Conservation (phyloP, 92 coral and sea anemone species). For the Epizoanthus stellaris region DNA sequence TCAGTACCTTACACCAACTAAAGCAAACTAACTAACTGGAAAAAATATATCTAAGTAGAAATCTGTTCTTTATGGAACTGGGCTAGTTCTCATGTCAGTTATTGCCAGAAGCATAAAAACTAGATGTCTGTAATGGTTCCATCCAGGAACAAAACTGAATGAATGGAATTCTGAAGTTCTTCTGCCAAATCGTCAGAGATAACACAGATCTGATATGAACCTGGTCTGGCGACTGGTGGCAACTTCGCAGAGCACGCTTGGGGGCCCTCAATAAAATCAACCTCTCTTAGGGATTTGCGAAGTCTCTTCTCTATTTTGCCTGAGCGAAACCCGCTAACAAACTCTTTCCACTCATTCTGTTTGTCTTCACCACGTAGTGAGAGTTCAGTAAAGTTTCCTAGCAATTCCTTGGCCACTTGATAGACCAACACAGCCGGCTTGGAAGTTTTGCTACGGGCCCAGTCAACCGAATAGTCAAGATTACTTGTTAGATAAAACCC, state of each 20-base stretch:
- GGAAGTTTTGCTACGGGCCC: constrained; percentile 62
- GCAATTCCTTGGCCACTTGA: constrained; percentile 14
- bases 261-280: constrained; percentile 69
- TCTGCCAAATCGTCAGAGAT: constrained; percentile 65
- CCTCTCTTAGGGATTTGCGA: constrained; percentile 45
- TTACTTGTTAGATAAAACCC: constrained; percentile 62
- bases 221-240: constrained; percentile 32
- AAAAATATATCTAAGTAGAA: too few species aligned
- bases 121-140: neutral
- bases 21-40: too few species aligned
- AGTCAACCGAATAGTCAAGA: constrained; percentile 32
- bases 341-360: constrained; percentile 45
- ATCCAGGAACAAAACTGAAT: constrained; percentile 18
- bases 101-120: neutral
- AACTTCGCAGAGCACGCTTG: constrained; percentile 24
- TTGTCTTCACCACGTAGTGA: constrained; percentile 32
- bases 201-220: constrained; percentile 64
- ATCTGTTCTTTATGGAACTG: too few species aligned
- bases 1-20: too few species aligned
- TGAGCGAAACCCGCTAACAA: constrained; percentile 60
- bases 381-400: constrained; percentile 17
- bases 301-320: constrained; percentile 54
- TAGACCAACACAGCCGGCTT: constrained; percentile 64
- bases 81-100: too few species aligned
- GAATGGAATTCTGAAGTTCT: neutral